Conservation (phyloP, 2,113 vertebrate genomes). For the Myodes glareolus region DNA sequence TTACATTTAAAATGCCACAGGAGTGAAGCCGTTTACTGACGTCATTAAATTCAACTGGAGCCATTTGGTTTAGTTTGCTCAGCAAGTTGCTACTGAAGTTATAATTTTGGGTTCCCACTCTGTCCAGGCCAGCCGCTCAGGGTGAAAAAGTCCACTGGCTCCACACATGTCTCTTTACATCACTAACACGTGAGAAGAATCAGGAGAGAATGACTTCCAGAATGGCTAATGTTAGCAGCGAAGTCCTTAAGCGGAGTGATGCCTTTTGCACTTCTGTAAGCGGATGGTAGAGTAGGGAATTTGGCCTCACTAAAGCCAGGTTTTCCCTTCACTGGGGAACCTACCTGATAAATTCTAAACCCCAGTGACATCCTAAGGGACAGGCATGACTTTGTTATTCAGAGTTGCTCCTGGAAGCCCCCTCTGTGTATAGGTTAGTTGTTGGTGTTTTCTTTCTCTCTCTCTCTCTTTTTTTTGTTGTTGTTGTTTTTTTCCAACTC, state of each 20-base stretch:
- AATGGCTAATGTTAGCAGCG: background rate
- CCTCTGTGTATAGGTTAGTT: background rate
- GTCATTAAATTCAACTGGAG: background rate
- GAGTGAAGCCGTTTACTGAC: background rate
- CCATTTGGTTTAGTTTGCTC: background rate
- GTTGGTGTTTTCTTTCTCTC: too few relatives aligned
- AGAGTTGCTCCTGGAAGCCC: background rate
- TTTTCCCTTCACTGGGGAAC: background rate
- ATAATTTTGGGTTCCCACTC: slow-evolving; percentile 15
- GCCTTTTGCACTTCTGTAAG: background rate
- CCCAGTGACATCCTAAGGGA: background rate
- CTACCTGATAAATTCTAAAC: background rate
- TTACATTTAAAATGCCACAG: background rate
- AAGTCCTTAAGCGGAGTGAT: background rate
- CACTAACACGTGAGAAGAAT: background rate
- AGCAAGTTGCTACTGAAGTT: background rate
- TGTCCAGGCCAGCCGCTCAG: background rate
- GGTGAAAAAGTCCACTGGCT: background rate
- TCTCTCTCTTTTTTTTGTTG: too few relatives aligned
- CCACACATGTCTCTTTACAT: background rate
- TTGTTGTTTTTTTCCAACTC: background rate
- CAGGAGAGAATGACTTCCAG: background rate
- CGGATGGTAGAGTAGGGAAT: background rate
- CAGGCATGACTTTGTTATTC: background rate
- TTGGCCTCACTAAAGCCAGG: background rate